These are phyloP conservation scores for Danionella cerebrum DNA, from an alignment of 2,113 vertebrate genomes.

Conservation along the genomic window DNA sequence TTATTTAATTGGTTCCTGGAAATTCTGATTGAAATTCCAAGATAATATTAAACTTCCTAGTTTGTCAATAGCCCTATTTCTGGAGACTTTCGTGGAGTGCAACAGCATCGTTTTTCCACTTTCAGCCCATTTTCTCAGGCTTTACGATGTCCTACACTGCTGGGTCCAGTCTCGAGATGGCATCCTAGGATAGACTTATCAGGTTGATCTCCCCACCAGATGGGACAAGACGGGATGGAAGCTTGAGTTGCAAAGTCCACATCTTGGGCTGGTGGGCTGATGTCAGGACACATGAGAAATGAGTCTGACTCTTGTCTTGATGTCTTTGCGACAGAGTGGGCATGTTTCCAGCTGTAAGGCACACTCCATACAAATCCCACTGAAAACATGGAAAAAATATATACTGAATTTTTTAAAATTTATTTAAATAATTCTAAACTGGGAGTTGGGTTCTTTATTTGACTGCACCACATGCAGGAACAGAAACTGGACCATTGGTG, in stretches of 20 bases:
- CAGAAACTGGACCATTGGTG: too few species aligned
- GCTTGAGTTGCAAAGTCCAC: conserved; percentile 39
- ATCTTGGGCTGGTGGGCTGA: conserved; percentile 33
- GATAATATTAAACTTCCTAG: background rate
- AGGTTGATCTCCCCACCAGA: conserved; percentile 29
- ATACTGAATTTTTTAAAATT: too few species aligned
- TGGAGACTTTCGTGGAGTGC: background rate
- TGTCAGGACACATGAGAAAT: conserved; percentile 98
- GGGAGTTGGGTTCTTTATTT: too few species aligned
- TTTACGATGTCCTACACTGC: conserved; percentile 1
- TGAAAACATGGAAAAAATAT: conserved; percentile 44
- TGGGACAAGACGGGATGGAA: conserved; percentile 36
- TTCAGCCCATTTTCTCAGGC: background rate
- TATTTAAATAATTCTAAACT: background rate
- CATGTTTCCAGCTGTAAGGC: conserved; percentile 99
- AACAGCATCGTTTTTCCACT: conserved; percentile 5
- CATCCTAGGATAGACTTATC: conserved; percentile 35
- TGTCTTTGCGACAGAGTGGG: conserved; percentile 97
- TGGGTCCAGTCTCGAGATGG: conserved; percentile 28
- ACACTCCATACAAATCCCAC: conserved; percentile 99
- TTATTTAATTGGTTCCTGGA: conserved; percentile 25
- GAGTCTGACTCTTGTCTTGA: conserved; percentile 92
- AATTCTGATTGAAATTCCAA: conserved; percentile 8
- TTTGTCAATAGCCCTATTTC: background rate
- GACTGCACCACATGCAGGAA: too few species aligned